phyloP scores from a whole-genome alignment of 2,797 vertebrate genomes.

The Scleropages formosus region DNA sequence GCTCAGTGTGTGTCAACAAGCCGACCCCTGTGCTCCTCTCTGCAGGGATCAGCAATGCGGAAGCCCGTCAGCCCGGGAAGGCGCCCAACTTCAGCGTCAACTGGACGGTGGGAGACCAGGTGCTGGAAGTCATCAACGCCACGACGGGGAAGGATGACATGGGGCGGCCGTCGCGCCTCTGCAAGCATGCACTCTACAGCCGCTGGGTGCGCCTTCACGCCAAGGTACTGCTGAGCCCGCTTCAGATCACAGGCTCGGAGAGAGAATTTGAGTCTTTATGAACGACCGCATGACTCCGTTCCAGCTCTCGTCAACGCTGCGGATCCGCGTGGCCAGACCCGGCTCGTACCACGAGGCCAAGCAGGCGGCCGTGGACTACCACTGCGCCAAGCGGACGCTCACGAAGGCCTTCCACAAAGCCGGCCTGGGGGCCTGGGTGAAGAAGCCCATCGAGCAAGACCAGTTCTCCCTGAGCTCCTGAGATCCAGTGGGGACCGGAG shows the following conservation, averaged over 20 bases:
- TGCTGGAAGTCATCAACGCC: slow-evolving; percentile 84
- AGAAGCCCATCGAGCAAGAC: slow-evolving; percentile 91
- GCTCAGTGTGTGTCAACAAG: neutral
- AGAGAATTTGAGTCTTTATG: neutral
- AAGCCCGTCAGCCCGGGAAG: slow-evolving; percentile 88
- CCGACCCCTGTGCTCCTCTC: neutral
- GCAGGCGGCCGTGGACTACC: slow-evolving; percentile 81
- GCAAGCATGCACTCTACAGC: slow-evolving; percentile 83
- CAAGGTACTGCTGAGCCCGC: slow-evolving; percentile 69
- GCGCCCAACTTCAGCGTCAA: slow-evolving; percentile 92
- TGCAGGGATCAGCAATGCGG: slow-evolving; percentile 87
- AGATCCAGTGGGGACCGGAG: slow-evolving; percentile 27
- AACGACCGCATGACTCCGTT: neutral
- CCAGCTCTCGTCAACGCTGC: slow-evolving; percentile 73
- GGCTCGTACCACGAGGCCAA: slow-evolving; percentile 84
- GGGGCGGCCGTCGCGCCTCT: slow-evolving; percentile 83
- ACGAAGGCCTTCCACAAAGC: slow-evolving; percentile 84
- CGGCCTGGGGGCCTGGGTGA: slow-evolving; percentile 88
- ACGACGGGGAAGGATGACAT: slow-evolving; percentile 89
- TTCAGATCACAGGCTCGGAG: neutral
- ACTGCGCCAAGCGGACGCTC: slow-evolving; percentile 80
- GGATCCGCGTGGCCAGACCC: slow-evolving; percentile 67
- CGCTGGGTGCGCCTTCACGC: slow-evolving; percentile 82
- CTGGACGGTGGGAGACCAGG: slow-evolving; percentile 84
- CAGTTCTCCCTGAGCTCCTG: slow-evolving; percentile 77